Base-by-base conservation (phyloP, 2,888 invertebrate species). In the Trachelus troglodyta region DNA sequence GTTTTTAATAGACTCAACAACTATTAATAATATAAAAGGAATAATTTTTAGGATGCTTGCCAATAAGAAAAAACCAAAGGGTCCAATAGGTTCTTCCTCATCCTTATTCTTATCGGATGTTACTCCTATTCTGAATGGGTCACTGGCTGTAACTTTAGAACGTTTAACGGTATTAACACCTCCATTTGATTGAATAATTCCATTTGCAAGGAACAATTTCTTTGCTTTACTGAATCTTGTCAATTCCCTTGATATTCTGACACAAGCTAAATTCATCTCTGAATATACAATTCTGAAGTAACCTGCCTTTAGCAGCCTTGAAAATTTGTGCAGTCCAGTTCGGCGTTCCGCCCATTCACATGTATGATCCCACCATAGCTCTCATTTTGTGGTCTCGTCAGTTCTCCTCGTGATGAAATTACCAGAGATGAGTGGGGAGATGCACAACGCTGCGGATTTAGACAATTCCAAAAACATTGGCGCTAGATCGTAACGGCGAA, bases 21-120 rank as follows among this genome's bases (percentile, higher is more conserved):
- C 34, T 11, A 74, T 34, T 35, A 69, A n/a, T 12, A 74, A 34
- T 34, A 33, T 69, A 12, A 75, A 77, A 68, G 69, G 6, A 35
- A 34, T 34, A 31, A 23, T 9, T 71, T 31, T 56, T 80, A 82
- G 56, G 56, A 56, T 23, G 2, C 85, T 85, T 88, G 85, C 89
- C 80, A 89, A 71, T 77, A 89, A 80, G 69, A 80, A 81, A 79
- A 79, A 87, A 69, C 82, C 86, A 74, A 75, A 77, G 9, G 74
- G 0, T 33, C 83, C 83, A 75, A 81, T 83, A 4, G 73, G 76
- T 33, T 83, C 76, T n/a, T 71, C 71, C 11, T 71, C 33, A 34
- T 71, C 11, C 34, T 71, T 15, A 69, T 33, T 15, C 71, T 71
- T 71, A 34, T 71, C 12, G 6, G 71, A 71, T 33, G 33, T 12